Percentiles rank a stretch among this genome's conserved stretches.
These are phyloP conservation scores for Allolobophora icterica DNA, from an alignment of 2,888 invertebrate genomes.

Conservation along the genomic window DNA sequence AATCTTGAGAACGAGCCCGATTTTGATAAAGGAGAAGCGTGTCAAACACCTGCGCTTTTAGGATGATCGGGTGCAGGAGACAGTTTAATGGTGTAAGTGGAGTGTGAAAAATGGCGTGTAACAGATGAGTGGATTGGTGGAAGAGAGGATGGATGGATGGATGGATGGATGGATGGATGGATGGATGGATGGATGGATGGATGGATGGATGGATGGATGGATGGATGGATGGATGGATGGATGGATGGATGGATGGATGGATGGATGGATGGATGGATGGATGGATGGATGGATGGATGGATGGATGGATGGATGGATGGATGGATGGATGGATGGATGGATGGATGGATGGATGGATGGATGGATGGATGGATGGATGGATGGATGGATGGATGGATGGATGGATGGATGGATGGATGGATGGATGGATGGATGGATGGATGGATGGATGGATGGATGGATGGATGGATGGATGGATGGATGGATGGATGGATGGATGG, in stretches of 20 bases:
- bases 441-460: background rate
- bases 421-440: background rate
- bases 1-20: background rate
- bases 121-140: background rate
- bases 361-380: background rate
- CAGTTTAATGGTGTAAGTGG: background rate
- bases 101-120: background rate
- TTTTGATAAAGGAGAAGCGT: background rate
- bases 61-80: background rate
- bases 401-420: background rate
- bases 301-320: background rate
- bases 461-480: background rate
- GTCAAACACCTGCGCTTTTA: background rate
- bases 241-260: background rate
- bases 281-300: no score
- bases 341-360: background rate
- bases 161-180: background rate
- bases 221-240: background rate
- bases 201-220: no score
- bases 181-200: no score
- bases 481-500: no score
- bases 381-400: background rate
- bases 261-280: no score
- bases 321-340: background rate
- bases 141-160: background rate